These are phyloP conservation scores for Ochropleura plecta DNA, from an alignment of 2,888 invertebrate species.

Conservation along the genomic window DNA sequence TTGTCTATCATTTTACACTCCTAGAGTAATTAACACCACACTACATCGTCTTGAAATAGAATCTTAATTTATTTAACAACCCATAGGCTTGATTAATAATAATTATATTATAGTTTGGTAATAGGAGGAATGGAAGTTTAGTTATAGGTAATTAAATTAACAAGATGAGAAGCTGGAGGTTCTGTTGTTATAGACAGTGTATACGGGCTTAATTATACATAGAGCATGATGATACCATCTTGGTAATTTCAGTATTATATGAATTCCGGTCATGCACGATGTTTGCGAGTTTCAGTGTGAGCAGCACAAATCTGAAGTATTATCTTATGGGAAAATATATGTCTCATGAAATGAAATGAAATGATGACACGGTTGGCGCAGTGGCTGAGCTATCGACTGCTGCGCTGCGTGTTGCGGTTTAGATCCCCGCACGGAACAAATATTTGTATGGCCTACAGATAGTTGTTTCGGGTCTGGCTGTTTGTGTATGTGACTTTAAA, in stretches of 20 bases:
- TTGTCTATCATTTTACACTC: slow-evolving; percentile 48
- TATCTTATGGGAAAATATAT: neutral
- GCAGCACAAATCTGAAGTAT: neutral
- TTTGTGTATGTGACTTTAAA: too few relatives aligned
- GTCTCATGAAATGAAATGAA: neutral
- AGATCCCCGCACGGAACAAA: too few relatives aligned
- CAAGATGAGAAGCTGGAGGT: neutral
- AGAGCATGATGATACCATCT: too few relatives aligned
- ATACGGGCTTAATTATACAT: neutral
- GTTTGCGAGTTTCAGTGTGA: neutral
- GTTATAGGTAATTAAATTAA: slow-evolving; percentile 14
- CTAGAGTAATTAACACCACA: slow-evolving; percentile 49
- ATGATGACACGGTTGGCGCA: neutral
- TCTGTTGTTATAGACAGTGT: neutral
- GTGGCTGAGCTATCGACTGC: too few relatives aligned
- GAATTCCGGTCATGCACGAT: neutral
- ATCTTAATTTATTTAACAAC: slow-evolving; percentile 35
- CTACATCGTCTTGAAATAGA: slow-evolving; percentile 12
- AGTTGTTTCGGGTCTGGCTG: too few relatives aligned
- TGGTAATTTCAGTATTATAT: neutral
- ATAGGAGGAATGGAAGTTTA: neutral
- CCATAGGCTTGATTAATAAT: slow-evolving; percentile 33
- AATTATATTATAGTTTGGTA: slow-evolving; percentile 20
- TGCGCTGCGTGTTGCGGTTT: too few relatives aligned
- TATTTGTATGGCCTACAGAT: too few relatives aligned